phyloP scores from a whole-genome alignment of 2,113 vertebrate genomes.

The Himantopus leucocephalus region DNA sequence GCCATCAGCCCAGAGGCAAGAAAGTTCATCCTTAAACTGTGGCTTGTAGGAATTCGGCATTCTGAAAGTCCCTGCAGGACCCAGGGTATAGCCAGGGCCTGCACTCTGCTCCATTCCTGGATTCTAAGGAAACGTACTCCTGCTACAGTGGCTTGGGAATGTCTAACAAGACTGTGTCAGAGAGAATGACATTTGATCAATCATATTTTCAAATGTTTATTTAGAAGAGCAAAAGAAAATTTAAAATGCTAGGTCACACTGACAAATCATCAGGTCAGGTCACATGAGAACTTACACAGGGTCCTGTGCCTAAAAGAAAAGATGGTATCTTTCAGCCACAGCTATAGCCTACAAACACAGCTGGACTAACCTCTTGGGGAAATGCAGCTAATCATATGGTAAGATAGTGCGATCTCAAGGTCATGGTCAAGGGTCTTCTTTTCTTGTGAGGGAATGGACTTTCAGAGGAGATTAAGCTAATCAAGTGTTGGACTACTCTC shows the following conservation, averaged over 20 bases:
- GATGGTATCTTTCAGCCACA: not conserved
- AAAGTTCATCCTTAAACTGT: not conserved
- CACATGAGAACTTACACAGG: not conserved
- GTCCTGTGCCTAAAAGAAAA: not conserved
- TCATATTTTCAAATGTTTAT: not conserved
- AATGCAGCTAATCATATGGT: not conserved
- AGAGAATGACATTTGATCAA: not conserved
- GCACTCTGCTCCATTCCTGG: not conserved
- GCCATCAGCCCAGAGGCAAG: not conserved
- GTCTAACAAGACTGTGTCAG: not conserved
- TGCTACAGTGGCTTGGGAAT: not conserved
- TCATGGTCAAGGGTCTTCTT: not conserved
- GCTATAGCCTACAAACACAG: not conserved
- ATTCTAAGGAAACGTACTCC: not conserved
- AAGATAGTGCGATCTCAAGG: not conserved
- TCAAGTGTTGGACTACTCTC: not conserved
- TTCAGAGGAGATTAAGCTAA: not conserved
- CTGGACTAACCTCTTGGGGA: not conserved
- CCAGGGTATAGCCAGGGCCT: not conserved
- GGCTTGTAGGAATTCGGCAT: not conserved
- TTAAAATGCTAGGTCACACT: not conserved
- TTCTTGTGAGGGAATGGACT: not conserved
- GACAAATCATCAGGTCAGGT: not conserved
- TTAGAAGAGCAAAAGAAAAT: not conserved
- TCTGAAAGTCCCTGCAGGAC: not conserved